These are phyloP conservation scores for Thera britannica DNA, from an alignment of 2,888 invertebrate species.

Conservation along the genomic window DNA sequence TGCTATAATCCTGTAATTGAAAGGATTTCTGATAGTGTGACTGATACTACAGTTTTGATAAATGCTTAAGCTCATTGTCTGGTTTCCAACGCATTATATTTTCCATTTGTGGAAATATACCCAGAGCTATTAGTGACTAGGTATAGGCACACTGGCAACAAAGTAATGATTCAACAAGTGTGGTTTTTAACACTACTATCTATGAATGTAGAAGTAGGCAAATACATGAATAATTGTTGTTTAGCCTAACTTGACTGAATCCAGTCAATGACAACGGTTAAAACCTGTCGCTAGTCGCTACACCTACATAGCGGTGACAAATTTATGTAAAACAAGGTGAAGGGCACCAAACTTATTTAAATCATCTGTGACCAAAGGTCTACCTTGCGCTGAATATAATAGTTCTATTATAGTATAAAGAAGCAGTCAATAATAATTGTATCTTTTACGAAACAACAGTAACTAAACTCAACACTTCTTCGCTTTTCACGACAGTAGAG, in stretches of 20 bases:
- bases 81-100: conserved; percentile 7
- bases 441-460: conserved; percentile 51
- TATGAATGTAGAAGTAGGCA: conserved; percentile 1
- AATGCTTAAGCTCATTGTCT: not conserved
- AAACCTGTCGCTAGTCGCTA: not conserved
- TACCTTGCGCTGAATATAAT: too few relatives aligned
- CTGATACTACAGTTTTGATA: conserved; percentile 11
- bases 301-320: conserved; percentile 35
- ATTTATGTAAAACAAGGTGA: conserved; percentile 27
- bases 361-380: too few relatives aligned
- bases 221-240: not conserved
- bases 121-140: conserved; percentile 6
- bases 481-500: not conserved
- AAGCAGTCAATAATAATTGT: conserved; percentile 39
- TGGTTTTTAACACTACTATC: conserved; percentile 5
- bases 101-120: conserved; percentile 26
- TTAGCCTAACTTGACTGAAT: not conserved
- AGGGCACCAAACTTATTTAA: too few relatives aligned
- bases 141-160: not conserved
- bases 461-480: too few relatives aligned
- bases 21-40: conserved; percentile 15
- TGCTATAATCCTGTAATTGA: conserved; percentile 3
- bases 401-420: too few relatives aligned
- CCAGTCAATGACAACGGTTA: conserved; percentile 1
- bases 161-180: conserved; percentile 3